phyloP scores from a whole-genome alignment of 2,113 vertebrate species.

The Trochalopteron elliotii region DNA sequence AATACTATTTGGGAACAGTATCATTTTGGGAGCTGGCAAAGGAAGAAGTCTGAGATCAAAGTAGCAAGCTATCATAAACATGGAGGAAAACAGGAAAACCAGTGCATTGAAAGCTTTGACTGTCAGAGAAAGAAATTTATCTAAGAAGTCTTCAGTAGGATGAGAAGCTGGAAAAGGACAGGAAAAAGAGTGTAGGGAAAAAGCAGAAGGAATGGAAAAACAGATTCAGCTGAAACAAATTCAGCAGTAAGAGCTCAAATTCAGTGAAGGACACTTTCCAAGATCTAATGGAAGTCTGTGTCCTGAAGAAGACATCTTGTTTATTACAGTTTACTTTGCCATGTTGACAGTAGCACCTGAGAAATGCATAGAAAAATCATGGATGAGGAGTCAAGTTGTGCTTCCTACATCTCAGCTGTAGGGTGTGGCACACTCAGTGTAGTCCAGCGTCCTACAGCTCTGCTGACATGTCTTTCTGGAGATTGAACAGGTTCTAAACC shows the following conservation, averaged over 20 bases:
- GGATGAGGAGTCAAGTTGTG: neutral
- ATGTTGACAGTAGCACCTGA: neutral
- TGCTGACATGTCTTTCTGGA: neutral
- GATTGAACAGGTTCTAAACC: neutral
- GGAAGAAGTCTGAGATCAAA: neutral
- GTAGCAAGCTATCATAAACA: neutral
- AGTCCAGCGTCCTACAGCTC: neutral
- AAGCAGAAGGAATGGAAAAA: neutral
- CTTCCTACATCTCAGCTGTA: neutral
- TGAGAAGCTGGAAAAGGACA: neutral
- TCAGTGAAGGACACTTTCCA: neutral
- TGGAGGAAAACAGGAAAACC: neutral
- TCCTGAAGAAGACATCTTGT: neutral
- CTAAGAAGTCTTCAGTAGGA: neutral
- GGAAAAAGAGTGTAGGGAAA: rapidly evolving
- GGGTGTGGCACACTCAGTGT: no score
- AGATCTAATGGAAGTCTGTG: neutral
- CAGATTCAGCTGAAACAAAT: rapidly evolving
- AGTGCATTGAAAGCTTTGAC: neutral
- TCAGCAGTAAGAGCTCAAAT: rapidly evolving
- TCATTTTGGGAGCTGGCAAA: neutral
- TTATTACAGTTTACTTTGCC: neutral
- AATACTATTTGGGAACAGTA: neutral
- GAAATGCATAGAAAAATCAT: neutral
- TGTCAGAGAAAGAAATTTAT: neutral